Evolutionary conservation across 1,140 invertebrate species (phyloP), one percentile per base, ranked within the genome.

Genomic region (Plectrocnemia conspersa): DNA sequence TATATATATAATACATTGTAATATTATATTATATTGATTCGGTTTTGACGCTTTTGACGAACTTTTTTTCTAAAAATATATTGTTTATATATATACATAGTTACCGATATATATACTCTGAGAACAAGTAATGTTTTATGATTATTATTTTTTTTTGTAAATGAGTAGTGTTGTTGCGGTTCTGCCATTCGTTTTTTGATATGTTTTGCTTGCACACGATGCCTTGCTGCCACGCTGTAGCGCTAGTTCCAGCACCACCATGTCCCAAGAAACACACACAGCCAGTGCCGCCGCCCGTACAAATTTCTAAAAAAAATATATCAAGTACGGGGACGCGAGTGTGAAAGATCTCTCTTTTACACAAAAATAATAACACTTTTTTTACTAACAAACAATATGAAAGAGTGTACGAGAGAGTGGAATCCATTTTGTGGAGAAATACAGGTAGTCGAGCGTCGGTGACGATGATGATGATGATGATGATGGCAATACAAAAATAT

Each of bases 181-280:
- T 75, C 72, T 56, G 49, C 41, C 50, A 16, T 53, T 27, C 19
- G 38, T 53, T n/a, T n/a, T n/a, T 54, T 57, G 53, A 56, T 58
- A 62, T 62, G 60, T 73, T 74, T 74, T 73, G 74, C 74, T 76
- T 76, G 74, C 74, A 76, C 74, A 74, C 74, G 74, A 73, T 69
- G 74, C 74, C 74, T 63, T 76, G 74, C 67, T 69, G 74, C 74
- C 74, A 76, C 74, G 72, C 74, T 73, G 71, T 74, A 74, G 72
- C 72, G 72, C 72, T 74, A 74, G 72, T 69, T 72, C 71, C 71
- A 71, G 72, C 72, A 73, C 73, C 67, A 67, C 70, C 59, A 61
- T 61, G 70, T 72, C 70, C 70, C 71, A 71, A 70, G 63, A 70
- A 65, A 66, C 69, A 72, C 71, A 74, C 73, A 73, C 72, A 73